Percentiles rank a stretch among this genome's conserved stretches.
Evolutionary conservation across 1,140 invertebrate species (phyloP).

Genomic region (Colletes gigas): DNA sequence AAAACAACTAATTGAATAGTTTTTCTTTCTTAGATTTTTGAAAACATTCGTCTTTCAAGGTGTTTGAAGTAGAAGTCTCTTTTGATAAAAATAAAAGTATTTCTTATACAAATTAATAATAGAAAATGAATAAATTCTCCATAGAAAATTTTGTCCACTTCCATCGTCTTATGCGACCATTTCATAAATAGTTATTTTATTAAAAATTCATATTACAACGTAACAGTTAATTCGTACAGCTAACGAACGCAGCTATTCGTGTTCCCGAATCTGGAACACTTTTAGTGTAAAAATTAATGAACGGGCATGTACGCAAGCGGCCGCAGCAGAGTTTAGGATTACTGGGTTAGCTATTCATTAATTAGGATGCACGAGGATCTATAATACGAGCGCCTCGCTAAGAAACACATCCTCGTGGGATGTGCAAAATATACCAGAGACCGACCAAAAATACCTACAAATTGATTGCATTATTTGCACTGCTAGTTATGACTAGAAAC

Average conservation of each 20-base stretch:
- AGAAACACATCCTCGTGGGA: not conserved
- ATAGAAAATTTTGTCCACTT: too few relatives aligned
- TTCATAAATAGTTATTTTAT: not conserved
- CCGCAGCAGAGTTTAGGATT: not conserved
- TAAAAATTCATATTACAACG: not conserved
- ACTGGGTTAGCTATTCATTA: slow-evolving; percentile 1
- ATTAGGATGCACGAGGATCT: slow-evolving; percentile 3
- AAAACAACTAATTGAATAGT: too few relatives aligned
- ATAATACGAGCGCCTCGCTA: not conserved
- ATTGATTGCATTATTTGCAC: not conserved
- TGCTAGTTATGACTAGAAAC: not conserved
- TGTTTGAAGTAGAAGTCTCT: too few relatives aligned
- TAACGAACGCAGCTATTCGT: too few relatives aligned
- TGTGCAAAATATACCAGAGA: not conserved
- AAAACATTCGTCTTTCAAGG: too few relatives aligned
- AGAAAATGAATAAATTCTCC: too few relatives aligned
- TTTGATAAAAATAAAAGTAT: too few relatives aligned
- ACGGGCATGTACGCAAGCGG: not conserved
- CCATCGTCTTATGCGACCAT: too few relatives aligned
- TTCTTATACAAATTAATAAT: too few relatives aligned
- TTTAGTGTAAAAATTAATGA: not conserved
- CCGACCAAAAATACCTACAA: not conserved
- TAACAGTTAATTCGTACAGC: not conserved
- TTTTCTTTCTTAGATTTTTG: too few relatives aligned
- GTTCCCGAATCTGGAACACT: not conserved